A percentile compares a stretch with the other conserved stretches of the same genome.
Evolutionary conservation across 2,797 vertebrate species (phyloP).

Genomic region (Novumbra hubbsi): DNA sequence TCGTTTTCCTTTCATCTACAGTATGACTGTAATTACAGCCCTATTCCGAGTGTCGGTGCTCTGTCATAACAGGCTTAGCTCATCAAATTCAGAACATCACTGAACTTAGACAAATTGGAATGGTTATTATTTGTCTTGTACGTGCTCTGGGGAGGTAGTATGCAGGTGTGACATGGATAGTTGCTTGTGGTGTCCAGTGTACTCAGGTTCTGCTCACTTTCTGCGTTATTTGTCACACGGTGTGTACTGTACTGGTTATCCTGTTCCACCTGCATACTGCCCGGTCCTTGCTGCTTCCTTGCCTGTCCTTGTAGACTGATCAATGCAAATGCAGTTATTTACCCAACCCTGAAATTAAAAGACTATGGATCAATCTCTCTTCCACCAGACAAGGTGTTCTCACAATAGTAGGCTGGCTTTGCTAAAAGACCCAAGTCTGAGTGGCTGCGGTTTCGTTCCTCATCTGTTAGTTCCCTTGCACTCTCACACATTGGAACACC

Average conservation of each 20-base stretch:
- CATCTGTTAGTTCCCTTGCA: slow-evolving; percentile 35
- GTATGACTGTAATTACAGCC: too few species aligned
- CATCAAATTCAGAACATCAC: too few species aligned
- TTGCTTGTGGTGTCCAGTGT: neutral
- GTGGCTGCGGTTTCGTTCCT: neutral
- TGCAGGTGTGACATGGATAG: slow-evolving; percentile 7
- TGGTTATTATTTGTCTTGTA: too few species aligned
- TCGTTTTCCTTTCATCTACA: too few species aligned
- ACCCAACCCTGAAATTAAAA: slow-evolving; percentile 82
- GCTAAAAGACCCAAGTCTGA: neutral
- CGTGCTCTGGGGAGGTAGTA: neutral
- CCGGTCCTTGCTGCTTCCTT: slow-evolving; percentile 49
- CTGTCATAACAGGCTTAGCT: neutral
- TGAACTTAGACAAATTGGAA: too few species aligned
- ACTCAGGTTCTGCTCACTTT: neutral
- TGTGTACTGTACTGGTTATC: slow-evolving; percentile 13
- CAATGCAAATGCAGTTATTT: slow-evolving; percentile 85
- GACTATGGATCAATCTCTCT: slow-evolving; percentile 79
- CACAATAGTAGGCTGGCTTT: slow-evolving; percentile 55
- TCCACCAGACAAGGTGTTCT: slow-evolving; percentile 66
- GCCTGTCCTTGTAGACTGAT: slow-evolving; percentile 74
- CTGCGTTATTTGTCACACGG: neutral
- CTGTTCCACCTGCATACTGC: slow-evolving; percentile 11
- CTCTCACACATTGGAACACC: slow-evolving; percentile 30
- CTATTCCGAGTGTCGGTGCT: too few species aligned